Base-by-base conservation (phyloP, 2,888 invertebrate species). In the Bugula neritina region DNA sequence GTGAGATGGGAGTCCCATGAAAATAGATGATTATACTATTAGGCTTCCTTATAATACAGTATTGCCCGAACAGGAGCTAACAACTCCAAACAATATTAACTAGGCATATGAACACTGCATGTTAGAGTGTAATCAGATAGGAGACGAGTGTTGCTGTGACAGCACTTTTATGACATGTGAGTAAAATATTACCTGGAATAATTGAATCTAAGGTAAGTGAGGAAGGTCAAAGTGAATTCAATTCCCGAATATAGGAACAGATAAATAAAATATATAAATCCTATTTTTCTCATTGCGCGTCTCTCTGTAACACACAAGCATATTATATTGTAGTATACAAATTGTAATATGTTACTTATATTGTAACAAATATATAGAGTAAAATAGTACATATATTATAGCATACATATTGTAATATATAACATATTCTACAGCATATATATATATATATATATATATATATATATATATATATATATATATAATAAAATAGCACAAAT, bases 181-280 rank as follows among this genome's bases (percentile, higher is more conserved):
- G n/a, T n/a, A n/a, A n/a, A 10, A 17, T 43, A 43, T 74, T 77
- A 86, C 86, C 86, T 86, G 75, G 90, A 90, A 83, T 92, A 97
- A 71, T 90, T 88, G 83, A 97, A 96, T 54, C 91, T 89, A 79
- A 93, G 90, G 86, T 96, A 96, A 72, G 95, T 95, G 69, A 98
- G 87, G 86, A 99, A 99, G 72, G 97, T 95, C 52, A 99, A 87
- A 0, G 98, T 98, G 83, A 97, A 99, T 85, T 99, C 98, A 73
- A 99, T 87, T 1, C 97, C 98, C 72, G 97, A 96, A 84, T 95
- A 97, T 74, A 95, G 87, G 82, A 97, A 94, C 75, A 97, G 87
- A 86, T 95, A 98, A 13, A 94, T 85, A 84, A 98, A 98, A 77
- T 87, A 87, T 17, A 86, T 81, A 52, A 78, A 72, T 23, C 87